These are phyloP conservation scores for Rousettus leschenaultii DNA, from an alignment of 2,113 vertebrate species.

Conservation along the genomic window DNA sequence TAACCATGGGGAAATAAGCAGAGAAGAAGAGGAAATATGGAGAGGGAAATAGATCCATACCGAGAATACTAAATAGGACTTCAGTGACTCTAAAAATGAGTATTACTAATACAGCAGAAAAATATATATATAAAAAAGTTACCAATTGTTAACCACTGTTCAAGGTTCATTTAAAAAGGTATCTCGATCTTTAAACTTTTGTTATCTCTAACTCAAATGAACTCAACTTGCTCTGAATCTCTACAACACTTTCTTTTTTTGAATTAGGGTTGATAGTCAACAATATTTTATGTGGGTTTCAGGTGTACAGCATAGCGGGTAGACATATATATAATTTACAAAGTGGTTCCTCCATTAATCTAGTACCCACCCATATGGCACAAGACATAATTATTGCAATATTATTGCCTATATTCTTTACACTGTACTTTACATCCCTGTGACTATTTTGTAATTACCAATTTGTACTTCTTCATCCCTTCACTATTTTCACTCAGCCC, in stretches of 20 bases:
- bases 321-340: no score
- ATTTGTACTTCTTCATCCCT: no score
- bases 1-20: conserved; percentile 54
- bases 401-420: no score
- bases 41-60: conserved; percentile 31
- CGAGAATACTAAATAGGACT: conserved; percentile 19
- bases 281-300: no score
- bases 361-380: no score
- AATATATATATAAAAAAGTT: neutral
- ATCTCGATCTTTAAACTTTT: neutral
- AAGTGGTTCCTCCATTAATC: no score
- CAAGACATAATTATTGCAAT: no score
- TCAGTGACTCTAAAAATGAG: neutral
- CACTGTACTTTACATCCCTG: no score
- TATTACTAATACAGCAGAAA: neutral
- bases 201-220: neutral
- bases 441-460: no score
- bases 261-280: no score
- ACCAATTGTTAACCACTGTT: neutral
- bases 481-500: no score
- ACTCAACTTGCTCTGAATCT: neutral
- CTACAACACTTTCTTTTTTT: neutral
- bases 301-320: no score
- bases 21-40: conserved; percentile 57
- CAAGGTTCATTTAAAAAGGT: neutral